Evolutionary conservation across 1,140 invertebrate genomes (phyloP), one percentile per base, ranked within the genome.

Genomic region (Lysiphlebus fabarum): DNA sequence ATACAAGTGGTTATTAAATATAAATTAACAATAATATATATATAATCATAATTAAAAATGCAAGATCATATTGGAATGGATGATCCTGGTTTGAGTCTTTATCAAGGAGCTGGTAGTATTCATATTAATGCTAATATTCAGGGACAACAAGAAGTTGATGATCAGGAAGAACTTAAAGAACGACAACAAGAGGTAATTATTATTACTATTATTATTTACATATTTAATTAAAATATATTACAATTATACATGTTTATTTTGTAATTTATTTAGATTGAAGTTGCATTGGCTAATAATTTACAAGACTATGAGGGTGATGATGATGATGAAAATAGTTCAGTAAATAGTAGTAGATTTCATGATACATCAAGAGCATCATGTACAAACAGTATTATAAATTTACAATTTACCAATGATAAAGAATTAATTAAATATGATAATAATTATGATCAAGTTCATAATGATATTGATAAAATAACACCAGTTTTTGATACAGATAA

Each of bases 71-170:
- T 57, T 63, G 70, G 71, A 47, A 78, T 79, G 76, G 75, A 79
- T 58, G 71, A 65, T 63, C 74, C 76, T 65, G 75, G 75, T 43
- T 58, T 76, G 56, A 78, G 74, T 69, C 67, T 80, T 54, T 78
- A 79, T 61, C 71, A 77, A 64, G 74, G 68, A 61, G 70, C 68
- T 37, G 72, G 71, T 33, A 70, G 66, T 42, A 71, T 80, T 55
- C 70, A 70, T 12, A 56, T 80, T 58, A 74, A 74, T 65, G 56
- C 67, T 41, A 70, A 59, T 49, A 53, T 53, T n/a, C 67, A 70
- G 26, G 66, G 66, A 44, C 68, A 75, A 62, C 75, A 80, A 51
- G 72, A 77, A 61, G 73, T 76, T 41, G 77, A 79, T 53, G 74
- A 78, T 45, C 69, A 77, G 55, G 72, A 79, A 58, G 76, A 80